Conservation (phyloP, 2,797 vertebrate species). For the Neomorphus geoffroyi region DNA sequence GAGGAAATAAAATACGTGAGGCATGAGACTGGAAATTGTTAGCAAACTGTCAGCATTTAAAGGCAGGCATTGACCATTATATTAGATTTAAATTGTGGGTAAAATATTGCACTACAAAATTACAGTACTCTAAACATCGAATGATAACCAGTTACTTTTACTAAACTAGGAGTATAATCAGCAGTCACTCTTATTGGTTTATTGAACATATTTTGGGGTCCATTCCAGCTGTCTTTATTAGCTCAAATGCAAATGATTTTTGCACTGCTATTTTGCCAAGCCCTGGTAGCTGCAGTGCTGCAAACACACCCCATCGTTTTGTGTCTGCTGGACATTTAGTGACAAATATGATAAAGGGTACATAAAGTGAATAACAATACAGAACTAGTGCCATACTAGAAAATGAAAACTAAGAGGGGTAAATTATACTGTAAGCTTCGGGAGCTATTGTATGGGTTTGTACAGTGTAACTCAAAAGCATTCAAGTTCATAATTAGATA, state of each 20-base stretch:
- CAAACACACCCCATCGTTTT: conserved; percentile 36
- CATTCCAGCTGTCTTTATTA: conserved; percentile 63
- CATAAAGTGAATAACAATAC: background rate
- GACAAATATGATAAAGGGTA: conserved; percentile 39
- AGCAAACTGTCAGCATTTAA: conserved; percentile 55
- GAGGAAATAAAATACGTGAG: conserved; percentile 29
- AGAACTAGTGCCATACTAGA: background rate
- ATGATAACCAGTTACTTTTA: conserved; percentile 63
- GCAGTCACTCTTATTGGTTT: conserved; percentile 59
- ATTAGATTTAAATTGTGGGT: conserved; percentile 40
- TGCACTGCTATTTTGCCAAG: conserved; percentile 49
- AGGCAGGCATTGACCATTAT: conserved; percentile 46
- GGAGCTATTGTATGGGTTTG: background rate
- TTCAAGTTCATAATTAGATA: background rate
- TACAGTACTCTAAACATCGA: conserved; percentile 55
- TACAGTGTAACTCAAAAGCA: background rate
- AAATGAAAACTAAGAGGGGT: background rate
- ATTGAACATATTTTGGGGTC: conserved; percentile 63
- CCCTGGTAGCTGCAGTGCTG: conserved; percentile 13
- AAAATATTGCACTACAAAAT: conserved; percentile 24
- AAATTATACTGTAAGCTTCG: background rate
- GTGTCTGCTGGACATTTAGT: conserved; percentile 30
- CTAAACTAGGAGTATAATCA: conserved; percentile 53
- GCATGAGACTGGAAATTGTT: conserved; percentile 40
- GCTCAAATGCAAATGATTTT: conserved; percentile 57